Conservation (phyloP, 2,113 vertebrate genomes). For the Aleadryas rufinucha region DNA sequence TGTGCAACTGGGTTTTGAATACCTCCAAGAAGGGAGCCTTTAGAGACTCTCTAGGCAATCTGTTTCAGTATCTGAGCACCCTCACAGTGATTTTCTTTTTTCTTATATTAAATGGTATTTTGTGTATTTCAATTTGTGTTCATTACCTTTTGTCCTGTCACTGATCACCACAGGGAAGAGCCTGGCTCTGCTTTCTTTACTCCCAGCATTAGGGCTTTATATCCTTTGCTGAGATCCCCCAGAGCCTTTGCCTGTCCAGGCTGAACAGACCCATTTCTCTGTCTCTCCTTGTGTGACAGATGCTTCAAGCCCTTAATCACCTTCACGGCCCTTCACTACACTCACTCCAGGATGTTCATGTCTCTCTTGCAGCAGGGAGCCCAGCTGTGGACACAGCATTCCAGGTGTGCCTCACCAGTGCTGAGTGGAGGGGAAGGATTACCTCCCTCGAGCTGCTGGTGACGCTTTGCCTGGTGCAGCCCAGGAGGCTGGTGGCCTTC, state of each 20-base stretch:
- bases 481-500: not conserved
- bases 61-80: not conserved
- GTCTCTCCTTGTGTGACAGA: fast-evolving
- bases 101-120: not conserved
- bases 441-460: not conserved
- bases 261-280: not conserved
- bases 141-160: not conserved
- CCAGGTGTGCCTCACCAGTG: fast-evolving
- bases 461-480: fast-evolving
- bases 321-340: not conserved
- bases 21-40: not conserved
- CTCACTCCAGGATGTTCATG: no score
- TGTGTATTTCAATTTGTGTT: not conserved
- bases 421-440: not conserved
- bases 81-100: not conserved
- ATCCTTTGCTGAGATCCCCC: not conserved
- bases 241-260: not conserved
- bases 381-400: not conserved
- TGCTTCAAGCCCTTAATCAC: not conserved
- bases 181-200: not conserved
- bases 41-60: not conserved
- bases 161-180: not conserved
- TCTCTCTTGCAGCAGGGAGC: no score
- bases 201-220: not conserved
- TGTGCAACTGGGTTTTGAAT: not conserved